A percentile compares a stretch with the other conserved stretches of the same genome.
Conservation (phyloP, 2,888 invertebrate species). For the Heteromyza rotundicornis region DNA sequence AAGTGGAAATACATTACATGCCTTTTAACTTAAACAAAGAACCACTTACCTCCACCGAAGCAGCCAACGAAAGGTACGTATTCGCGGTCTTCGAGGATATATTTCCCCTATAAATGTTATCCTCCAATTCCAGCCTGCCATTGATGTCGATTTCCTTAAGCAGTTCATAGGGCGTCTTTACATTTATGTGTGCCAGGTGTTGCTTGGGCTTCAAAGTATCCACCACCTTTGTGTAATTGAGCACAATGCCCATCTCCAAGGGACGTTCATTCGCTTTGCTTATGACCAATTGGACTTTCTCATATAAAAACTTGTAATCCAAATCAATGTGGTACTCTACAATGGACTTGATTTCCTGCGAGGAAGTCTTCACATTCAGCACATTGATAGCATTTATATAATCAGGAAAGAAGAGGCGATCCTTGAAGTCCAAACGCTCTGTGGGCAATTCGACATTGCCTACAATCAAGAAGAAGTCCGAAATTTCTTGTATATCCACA, state of each 20-base stretch:
- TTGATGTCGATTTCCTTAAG: constrained; percentile 64
- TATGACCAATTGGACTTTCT: constrained; percentile 64
- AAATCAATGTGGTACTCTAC: constrained; percentile 64
- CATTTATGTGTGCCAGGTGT: constrained; percentile 63
- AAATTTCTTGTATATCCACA: constrained; percentile 66
- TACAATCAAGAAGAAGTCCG: constrained; percentile 62
- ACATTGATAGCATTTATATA: constrained; percentile 64
- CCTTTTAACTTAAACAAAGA: not conserved
- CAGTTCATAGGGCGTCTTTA: constrained; percentile 66
- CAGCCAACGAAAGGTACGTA: constrained; percentile 64
- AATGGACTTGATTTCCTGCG: constrained; percentile 64
- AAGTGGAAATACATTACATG: constrained; percentile 24
- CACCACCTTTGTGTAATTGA: constrained; percentile 64
- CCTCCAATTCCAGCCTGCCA: constrained; percentile 63
- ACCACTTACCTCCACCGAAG: constrained; percentile 65
- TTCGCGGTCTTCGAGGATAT: constrained; percentile 64
- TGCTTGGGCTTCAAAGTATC: constrained; percentile 60
- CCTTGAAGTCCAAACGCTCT: constrained; percentile 66
- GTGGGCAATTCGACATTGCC: constrained; percentile 65
- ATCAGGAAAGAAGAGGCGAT: constrained; percentile 67
- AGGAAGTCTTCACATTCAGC: constrained; percentile 64
- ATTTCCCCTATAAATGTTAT: constrained; percentile 65
- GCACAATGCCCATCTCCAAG: constrained; percentile 60
- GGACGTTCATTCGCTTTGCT: constrained; percentile 52
- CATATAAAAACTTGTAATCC: constrained; percentile 61